Evolutionary conservation across 1,140 invertebrate species (phyloP), one percentile per base, ranked within the genome.

Genomic region (Neodiprion pinetum): DNA sequence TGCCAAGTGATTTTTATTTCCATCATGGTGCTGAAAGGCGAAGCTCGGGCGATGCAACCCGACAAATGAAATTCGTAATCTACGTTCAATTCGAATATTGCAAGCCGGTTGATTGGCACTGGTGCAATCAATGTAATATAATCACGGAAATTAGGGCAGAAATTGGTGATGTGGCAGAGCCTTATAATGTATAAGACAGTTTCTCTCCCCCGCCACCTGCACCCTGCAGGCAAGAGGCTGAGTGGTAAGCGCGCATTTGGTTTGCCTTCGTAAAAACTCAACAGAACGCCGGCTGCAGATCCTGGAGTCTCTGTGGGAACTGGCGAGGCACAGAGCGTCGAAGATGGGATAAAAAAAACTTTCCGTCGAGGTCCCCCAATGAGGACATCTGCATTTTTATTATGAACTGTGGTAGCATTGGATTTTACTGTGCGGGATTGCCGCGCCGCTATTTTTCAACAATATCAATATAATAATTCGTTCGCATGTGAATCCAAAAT

Each of bases 301-400:
- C 77, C 75, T 67, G 76, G 75, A 83, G 74, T 74, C 72, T 73
- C 49, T 74, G 77, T 78, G 80, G 70, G 70, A 79, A 80, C 40
- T 61, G 67, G 8, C 12, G 12, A 69, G 40, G 67, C 17, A 23
- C 21, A 21, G 12, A 11, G 40, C 67, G 67, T 21, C 40, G 67
- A 69, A 21, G 10, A 23, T 23, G 67, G 4, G 4, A 17, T 14
- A 65, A 65, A 65, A 61, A 61, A 61, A 61, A 61, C 53, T 61
- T 61, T 61, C 53, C 8, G n/a, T 12, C 53, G 53, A 61, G 53
- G 53, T 40, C 53, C 53, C 73, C 50, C 68, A 12, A 47, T 53
- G 23, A 71, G 75, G 49, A 76, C 76, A 77, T 79, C 72, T 77
- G 72, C 68, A 77, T 77, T 74, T 78, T 80, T 75, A 69, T 80